These are phyloP conservation scores for Lamproptera curius DNA, from an alignment of 2,888 invertebrate species.

Conservation along the genomic window DNA sequence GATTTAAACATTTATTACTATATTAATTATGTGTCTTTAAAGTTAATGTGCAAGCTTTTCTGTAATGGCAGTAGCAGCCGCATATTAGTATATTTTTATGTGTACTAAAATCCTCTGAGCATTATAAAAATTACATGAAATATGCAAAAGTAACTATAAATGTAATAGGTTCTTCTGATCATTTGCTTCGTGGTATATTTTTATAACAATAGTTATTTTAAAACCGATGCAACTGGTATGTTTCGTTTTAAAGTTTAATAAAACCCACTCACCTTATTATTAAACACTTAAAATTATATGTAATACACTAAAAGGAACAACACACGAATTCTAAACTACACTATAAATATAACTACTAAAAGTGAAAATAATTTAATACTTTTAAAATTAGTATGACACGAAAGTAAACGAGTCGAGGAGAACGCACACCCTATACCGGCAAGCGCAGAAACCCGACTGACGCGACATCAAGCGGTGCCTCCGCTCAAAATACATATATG, in stretches of 20 bases:
- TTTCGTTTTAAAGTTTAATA: constrained; percentile 3
- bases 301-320: constrained; percentile 43
- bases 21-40: too few relatives aligned
- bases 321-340: constrained; percentile 42
- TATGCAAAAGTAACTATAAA: too few relatives aligned
- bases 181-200: too few relatives aligned
- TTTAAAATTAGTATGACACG: constrained; percentile 56
- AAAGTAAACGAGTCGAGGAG: constrained; percentile 52
- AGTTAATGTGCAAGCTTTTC: too few relatives aligned
- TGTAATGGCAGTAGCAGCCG: too few relatives aligned
- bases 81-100: too few relatives aligned
- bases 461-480: constrained; percentile 47
- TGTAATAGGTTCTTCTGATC: too few relatives aligned
- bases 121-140: too few relatives aligned
- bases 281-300: constrained; percentile 44
- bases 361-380: constrained; percentile 27
- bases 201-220: too few relatives aligned
- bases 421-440: constrained; percentile 55
- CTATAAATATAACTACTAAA: constrained; percentile 21
- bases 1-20: too few relatives aligned
- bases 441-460: constrained; percentile 74
- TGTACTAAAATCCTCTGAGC: too few relatives aligned
- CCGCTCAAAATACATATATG: constrained; percentile 44
- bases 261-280: constrained; percentile 52
- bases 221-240: too few relatives aligned